Conservation (phyloP, 2,888 invertebrate species). For the Malthinus seriepunctatus region DNA sequence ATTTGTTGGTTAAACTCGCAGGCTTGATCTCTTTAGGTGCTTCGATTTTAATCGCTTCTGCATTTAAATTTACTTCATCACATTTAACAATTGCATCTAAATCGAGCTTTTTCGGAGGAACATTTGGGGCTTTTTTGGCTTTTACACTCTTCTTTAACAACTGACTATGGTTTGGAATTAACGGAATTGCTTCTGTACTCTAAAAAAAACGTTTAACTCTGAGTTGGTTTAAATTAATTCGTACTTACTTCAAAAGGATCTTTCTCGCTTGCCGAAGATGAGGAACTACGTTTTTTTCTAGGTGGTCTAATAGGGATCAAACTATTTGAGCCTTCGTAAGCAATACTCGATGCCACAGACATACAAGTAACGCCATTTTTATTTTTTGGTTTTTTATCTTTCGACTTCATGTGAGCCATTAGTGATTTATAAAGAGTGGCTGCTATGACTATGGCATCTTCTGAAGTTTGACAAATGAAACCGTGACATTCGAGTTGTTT, state of each 20-base stretch:
- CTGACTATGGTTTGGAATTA: slow-evolving; percentile 56
- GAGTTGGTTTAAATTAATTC: neutral
- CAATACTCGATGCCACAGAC: slow-evolving; percentile 69
- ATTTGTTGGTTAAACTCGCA: slow-evolving; percentile 57
- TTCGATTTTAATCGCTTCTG: slow-evolving; percentile 37
- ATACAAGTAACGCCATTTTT: slow-evolving; percentile 77
- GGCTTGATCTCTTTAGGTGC: slow-evolving; percentile 63
- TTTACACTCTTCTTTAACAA: slow-evolving; percentile 63
- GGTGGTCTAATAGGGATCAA: slow-evolving; percentile 50
- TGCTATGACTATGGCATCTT: slow-evolving; percentile 90
- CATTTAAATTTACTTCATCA: slow-evolving; percentile 46
- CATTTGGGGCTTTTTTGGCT: slow-evolving; percentile 60
- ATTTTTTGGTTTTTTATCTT: slow-evolving; percentile 66
- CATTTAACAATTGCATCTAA: slow-evolving; percentile 52
- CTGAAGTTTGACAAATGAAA: slow-evolving; percentile 85
- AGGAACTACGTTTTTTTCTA: slow-evolving; percentile 71
- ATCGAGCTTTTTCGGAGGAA: slow-evolving; percentile 52
- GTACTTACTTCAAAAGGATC: slow-evolving; percentile 46
- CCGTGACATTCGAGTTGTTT: slow-evolving; percentile 87
- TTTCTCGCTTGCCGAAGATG: slow-evolving; percentile 65
- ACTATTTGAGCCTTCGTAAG: slow-evolving; percentile 41
- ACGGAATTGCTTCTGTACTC: slow-evolving; percentile 46
- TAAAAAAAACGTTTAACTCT: slow-evolving; percentile 31
- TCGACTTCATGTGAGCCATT: slow-evolving; percentile 76
- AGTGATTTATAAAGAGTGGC: slow-evolving; percentile 88